Evolutionary conservation across 2,888 invertebrate genomes (phyloP).

Genomic region (Sycophila texana): DNA sequence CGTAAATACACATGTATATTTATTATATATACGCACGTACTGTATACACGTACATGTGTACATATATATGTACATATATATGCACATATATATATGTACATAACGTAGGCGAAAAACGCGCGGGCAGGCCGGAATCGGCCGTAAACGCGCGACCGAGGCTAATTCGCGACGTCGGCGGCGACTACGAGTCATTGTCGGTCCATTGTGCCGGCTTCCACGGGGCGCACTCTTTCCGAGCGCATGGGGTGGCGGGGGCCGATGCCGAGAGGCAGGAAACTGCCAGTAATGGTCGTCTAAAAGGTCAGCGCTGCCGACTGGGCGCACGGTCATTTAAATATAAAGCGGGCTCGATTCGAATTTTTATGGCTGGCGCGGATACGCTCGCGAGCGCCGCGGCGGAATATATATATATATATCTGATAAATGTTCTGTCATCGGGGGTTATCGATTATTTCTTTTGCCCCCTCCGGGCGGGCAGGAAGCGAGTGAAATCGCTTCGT

Average conservation of each 20-base stretch:
- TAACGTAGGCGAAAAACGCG: conserved; percentile 49
- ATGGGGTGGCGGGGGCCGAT: conserved; percentile 53
- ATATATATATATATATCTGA: conserved; percentile 25
- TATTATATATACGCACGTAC: conserved; percentile 57
- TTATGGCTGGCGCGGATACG: not conserved
- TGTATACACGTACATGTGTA: no score
- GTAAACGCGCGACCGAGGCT: conserved; percentile 75
- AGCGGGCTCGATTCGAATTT: conserved; percentile 52
- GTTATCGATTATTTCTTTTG: conserved; percentile 11
- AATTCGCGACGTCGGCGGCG: conserved; percentile 71
- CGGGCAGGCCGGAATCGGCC: conserved; percentile 71
- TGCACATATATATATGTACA: conserved; percentile 61
- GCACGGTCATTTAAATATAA: conserved; percentile 45
- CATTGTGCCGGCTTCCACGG: conserved; percentile 54
- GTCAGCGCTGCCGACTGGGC: conserved; percentile 59
- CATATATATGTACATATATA: not conserved
- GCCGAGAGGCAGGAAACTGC: conserved; percentile 72
- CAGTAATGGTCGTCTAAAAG: conserved; percentile 69
- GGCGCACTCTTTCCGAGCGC: conserved; percentile 22
- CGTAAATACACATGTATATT: not conserved
- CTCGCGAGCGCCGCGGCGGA: not conserved
- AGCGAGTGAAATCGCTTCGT: not conserved
- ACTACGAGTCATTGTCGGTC: conserved; percentile 65
- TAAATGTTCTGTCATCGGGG: conserved; percentile 46
- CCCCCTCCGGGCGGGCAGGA: not conserved